Base-by-base conservation (phyloP, 2,113 vertebrate species). In the Oryctolagus cuniculus region DNA sequence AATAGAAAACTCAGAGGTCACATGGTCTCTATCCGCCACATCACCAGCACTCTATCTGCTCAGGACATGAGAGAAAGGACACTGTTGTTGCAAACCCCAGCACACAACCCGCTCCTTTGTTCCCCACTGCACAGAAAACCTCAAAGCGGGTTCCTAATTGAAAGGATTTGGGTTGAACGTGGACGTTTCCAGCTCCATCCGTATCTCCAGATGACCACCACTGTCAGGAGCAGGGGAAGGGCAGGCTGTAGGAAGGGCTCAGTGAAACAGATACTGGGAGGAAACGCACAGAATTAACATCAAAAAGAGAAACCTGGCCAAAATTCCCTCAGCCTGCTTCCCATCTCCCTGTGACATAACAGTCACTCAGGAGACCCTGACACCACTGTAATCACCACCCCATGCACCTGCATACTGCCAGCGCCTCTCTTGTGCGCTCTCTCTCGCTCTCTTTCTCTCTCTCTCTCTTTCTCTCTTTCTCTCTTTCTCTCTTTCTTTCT, bases 61-160 rank as follows among this genome's bases (percentile, higher is more conserved):
- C 25, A 31, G 70, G 55, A 66, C 36, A 89, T 19, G 72, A 77
- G 91, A 95, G 87, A 96, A 96, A 95, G 81, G 27, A 86, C 51
- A 55, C 63, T 73, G 55, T 5, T 83, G 75, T 94, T 80, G 11
- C 44, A 72, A 79, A 74, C 17, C 58, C 51, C 86, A 95, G 55
- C 88, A 92, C 64, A 94, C 34, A 91, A 75, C 53, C 44, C 78
- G 69, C 73, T 63, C 66, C 73, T 67, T 38, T 79, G 5, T 69
- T 77, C n/a, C 12, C 64, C 15, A 22, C 13, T 44, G 61, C 67
- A 75, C 16, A 79, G 64, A 89, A 87, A 90, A 74, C 69, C 38
- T 84, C 95, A 82, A 86, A 64, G 72, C 22, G 3, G 7, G 12
- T 12, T 75, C 66, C 72, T 89, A 89, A 74, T 0, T 69, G 79